These are phyloP conservation scores for Thalassoma bifasciatum DNA, from an alignment of 2,113 vertebrate genomes.

Conservation along the genomic window DNA sequence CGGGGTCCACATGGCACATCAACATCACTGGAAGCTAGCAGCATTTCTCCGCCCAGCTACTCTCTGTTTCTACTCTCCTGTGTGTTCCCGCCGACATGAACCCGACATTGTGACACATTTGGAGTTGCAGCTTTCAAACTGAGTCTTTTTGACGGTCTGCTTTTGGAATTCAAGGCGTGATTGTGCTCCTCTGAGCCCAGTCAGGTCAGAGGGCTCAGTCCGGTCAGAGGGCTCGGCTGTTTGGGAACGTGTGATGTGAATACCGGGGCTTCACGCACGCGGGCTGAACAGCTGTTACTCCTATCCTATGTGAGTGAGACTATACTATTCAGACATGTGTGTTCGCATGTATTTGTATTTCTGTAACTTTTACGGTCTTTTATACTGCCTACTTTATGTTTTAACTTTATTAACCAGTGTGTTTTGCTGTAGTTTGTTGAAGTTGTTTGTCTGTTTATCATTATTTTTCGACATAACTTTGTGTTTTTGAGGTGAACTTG, in stretches of 20 bases:
- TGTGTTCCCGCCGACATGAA: not conserved
- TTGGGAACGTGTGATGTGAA: slow-evolving; percentile 21
- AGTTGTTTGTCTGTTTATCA: no score
- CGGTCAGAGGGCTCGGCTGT: not conserved
- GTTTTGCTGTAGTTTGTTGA: no score
- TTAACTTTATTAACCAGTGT: no score
- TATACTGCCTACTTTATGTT: no score
- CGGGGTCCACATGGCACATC: slow-evolving; percentile 56
- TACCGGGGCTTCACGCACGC: slow-evolving; percentile 1
- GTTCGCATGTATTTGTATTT: no score
- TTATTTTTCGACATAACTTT: no score
- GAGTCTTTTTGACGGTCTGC: no score
- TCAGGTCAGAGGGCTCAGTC: not conserved
- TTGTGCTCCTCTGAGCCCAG: no score
- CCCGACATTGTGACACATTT: not conserved
- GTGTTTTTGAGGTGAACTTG: no score
- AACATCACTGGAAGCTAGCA: slow-evolving; percentile 1
- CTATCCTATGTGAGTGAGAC: slow-evolving; percentile 34
- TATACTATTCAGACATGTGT: not conserved
- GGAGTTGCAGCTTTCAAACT: no score
- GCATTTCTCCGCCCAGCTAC: not conserved
- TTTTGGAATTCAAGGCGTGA: no score
- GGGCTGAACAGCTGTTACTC: not conserved
- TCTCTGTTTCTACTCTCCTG: slow-evolving; percentile 20
- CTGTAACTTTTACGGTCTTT: no score